A percentile compares a stretch with the other conserved stretches of the same genome.
Evolutionary conservation across 2,888 invertebrate genomes (phyloP).

Genomic region (Catocala fraxini): DNA sequence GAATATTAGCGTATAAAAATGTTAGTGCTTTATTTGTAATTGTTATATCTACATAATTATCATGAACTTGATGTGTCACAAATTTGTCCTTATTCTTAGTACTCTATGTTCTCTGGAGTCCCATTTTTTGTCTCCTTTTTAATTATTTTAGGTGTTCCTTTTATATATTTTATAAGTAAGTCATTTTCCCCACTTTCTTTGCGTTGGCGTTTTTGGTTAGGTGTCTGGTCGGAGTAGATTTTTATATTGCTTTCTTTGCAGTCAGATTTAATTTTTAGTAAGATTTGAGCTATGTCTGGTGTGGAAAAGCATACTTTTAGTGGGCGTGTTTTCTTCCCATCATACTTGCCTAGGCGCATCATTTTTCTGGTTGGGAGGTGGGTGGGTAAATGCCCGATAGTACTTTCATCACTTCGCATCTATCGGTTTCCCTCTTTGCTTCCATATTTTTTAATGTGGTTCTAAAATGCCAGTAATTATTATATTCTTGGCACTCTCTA

Average conservation of each 20-base stretch:
- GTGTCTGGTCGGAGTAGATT: conserved; percentile 4
- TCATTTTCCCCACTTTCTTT: conserved; percentile 1
- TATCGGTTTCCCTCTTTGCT: conserved; percentile 5
- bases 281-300: conserved; percentile 1
- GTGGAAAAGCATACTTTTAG: conserved; percentile 6
- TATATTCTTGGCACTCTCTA: conserved; percentile 10
- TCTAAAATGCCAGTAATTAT: conserved; percentile 8
- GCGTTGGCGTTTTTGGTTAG: not conserved
- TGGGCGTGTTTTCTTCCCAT: conserved; percentile 7
- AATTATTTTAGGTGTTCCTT: conserved; percentile 4
- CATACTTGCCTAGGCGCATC: conserved; percentile 11
- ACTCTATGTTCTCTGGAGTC: conserved; percentile 28
- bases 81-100: not conserved
- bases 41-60: not conserved
- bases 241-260: not conserved
- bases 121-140: not conserved
- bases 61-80: not conserved
- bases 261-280: not conserved
- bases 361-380: conserved; percentile 5
- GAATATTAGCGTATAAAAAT: not conserved
- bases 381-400: not conserved
- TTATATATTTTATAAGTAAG: conserved; percentile 2
- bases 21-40: not conserved
- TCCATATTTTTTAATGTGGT: conserved; percentile 3
- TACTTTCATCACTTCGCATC: conserved; percentile 3